Base-by-base conservation (phyloP, 2,113 vertebrate genomes). In the Microcebus jonahi region DNA sequence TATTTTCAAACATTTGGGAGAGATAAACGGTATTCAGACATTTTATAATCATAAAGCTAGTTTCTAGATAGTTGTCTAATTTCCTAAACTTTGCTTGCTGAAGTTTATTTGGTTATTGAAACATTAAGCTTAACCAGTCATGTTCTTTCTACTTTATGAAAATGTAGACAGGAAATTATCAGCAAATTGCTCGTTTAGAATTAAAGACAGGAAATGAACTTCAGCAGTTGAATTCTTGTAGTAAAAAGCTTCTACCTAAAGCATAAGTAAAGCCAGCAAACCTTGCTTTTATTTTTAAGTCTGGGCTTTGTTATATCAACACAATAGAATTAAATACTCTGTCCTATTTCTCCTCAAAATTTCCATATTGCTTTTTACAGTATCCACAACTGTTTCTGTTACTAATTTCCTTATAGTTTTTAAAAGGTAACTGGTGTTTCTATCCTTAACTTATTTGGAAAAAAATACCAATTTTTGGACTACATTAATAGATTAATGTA, bases 161-260 rank as follows among this genome's bases (percentile, higher is more conserved):
- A 98, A 98, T 97, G 98, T 98, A 96, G 97, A 98, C 96, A 98
- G 97, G 98, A 98, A 98, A 98, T 97, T 97, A 98, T 96, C 95
- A 96, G 95, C 97, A 97, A 98, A 97, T 93, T 98, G 92, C 93
- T 97, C 97, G 95, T 97, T 98, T 98, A 98, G 98, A 98, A 98
- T 98, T 97, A 98, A 97, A 98, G 97, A 87, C 98, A 98, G 98
- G 98, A 99, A 98, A 98, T 48, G 14, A 97, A 97, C 97, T 98
- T 98, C 97, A 98, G 96, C 96, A 95, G 98, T 97, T 98, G 97
- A 98, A 98, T 97, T 97, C 94, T 97, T 27, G 53, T 96, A 98
- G 97, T 98, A 98, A 98, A 98, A 98, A 98, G 77, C 96, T 96
- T 98, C 98, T 97, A 98, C 98, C 96, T 96, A 88, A 97, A 98